These are phyloP conservation scores for Metridium senile DNA, from an alignment of 92 coral and sea anemone species.

Conservation along the genomic window DNA sequence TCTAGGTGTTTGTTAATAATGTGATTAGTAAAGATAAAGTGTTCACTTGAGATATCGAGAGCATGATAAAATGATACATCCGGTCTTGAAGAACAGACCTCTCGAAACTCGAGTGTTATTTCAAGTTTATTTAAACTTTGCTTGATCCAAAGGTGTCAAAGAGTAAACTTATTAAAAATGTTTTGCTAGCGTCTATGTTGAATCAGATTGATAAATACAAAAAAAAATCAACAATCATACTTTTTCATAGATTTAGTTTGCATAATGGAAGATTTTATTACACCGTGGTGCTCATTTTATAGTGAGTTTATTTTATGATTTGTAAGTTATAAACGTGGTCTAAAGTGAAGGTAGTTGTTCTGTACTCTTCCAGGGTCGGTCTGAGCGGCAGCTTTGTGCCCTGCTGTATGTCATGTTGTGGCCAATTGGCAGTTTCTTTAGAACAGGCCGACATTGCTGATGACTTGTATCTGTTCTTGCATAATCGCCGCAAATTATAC, in stretches of 20 bases:
- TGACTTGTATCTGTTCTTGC: conserved; percentile 26
- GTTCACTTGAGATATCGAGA: conserved; percentile 55
- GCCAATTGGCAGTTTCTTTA: conserved; percentile 34
- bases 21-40: conserved; percentile 71
- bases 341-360: background rate
- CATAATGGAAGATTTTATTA: no score
- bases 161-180: conserved; percentile 15
- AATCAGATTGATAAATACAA: no score
- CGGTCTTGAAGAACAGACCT: conserved; percentile 57
- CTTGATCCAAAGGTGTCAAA: conserved; percentile 31
- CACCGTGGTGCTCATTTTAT: no score
- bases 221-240: no score
- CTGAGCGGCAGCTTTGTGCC: conserved; percentile 36
- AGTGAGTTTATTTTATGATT: no score
- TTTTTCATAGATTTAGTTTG: no score
- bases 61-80: conserved; percentile 58
- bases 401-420: conserved; percentile 47
- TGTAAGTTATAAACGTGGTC: no score
- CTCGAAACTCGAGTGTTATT: conserved; percentile 44
- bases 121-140: conserved; percentile 34
- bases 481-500: conserved; percentile 37
- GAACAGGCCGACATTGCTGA: conserved; percentile 41
- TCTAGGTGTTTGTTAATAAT: conserved; percentile 66
- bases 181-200: conserved; percentile 35
- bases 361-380: conserved; percentile 19